Evolutionary conservation across 2,888 invertebrate genomes (phyloP), one percentile per base, ranked within the genome.

Genomic region (Tridacna gigas): DNA sequence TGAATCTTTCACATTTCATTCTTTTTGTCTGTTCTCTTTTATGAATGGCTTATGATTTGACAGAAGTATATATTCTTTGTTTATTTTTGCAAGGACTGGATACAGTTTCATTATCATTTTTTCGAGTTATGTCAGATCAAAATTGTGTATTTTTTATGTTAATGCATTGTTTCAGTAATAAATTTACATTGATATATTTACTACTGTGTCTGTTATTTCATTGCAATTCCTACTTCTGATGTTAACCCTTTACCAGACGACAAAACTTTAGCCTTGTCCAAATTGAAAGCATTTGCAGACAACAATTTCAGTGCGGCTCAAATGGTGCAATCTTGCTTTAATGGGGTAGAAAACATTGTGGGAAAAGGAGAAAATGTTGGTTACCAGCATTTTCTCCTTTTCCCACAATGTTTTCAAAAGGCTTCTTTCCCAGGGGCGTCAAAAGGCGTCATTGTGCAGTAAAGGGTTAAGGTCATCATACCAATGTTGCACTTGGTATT

Each of bases 91-190:
- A 51, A 71, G 22, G 63, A 71, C 22, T 71, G 13, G 47, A 22
- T 71, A 18, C 48, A 20, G 11, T 26, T 74, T 56, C 56, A 56
- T 61, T 61, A 61, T 61, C 74, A 74, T 61, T 65, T 75, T n/a
- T 74, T 67, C 77, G 66, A 65, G 45, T 77, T 61, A 18, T 66
- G 75, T n/a, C n/a, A n/a, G n/a, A 65, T 79, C 76, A 69, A 79
- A 74, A 77, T 75, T 80, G 80, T 87, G 84, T 86, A 84, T 80
- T 88, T 86, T 83, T 88, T 89, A 88, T 88, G 88, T 90, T 89
- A 90, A 88, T 88, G 88, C 88, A 88, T 90, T 89, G 90, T 90
- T 90, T 90, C 88, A 88, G 88, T 89, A 90, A 90, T 90, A 90
- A 90, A 90, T 81, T 79, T 83, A 88, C 85, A 88, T 85, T 85